These are phyloP conservation scores for Entosphenus tridentatus DNA, from an alignment of 2,113 vertebrate species.

Conservation along the genomic window DNA sequence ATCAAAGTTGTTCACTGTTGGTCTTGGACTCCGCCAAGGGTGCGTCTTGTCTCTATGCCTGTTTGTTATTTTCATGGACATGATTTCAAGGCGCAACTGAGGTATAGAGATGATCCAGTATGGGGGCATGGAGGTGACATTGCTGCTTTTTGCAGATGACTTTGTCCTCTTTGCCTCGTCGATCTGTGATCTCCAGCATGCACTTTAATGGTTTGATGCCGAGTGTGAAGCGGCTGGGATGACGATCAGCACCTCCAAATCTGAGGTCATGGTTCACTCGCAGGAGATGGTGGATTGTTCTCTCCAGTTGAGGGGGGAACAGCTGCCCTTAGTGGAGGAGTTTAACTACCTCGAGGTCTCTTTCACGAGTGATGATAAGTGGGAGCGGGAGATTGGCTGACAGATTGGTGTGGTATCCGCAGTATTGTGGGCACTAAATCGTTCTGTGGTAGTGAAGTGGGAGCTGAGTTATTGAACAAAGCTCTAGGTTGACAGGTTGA, in stretches of 20 bases:
- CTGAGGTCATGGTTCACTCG: conserved; percentile 7
- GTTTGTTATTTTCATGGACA: no score
- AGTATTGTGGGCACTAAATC: conserved; percentile 1
- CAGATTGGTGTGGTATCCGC: not conserved
- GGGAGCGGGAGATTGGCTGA: conserved; percentile 1
- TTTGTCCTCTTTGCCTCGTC: no score
- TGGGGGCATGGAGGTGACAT: no score
- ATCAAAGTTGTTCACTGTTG: no score
- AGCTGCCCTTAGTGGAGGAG: conserved; percentile 7
- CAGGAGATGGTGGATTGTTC: conserved; percentile 7
- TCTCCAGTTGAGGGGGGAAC: conserved; percentile 8
- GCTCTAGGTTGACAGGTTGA: no score
- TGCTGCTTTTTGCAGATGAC: no score
- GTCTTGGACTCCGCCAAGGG: no score
- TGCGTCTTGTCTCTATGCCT: no score
- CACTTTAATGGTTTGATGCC: not conserved
- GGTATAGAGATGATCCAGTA: no score
- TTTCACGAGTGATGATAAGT: conserved; percentile 5
- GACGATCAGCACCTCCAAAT: conserved; percentile 8
- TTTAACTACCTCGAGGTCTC: conserved; percentile 7
- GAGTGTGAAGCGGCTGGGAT: conserved; percentile 7
- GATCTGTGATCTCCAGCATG: not conserved
- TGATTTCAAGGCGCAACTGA: no score
- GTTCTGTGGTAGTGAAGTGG: no score
- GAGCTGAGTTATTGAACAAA: no score